Evolutionary conservation across 1,140 invertebrate genomes (phyloP).

Genomic region (Dreissena polymorpha): DNA sequence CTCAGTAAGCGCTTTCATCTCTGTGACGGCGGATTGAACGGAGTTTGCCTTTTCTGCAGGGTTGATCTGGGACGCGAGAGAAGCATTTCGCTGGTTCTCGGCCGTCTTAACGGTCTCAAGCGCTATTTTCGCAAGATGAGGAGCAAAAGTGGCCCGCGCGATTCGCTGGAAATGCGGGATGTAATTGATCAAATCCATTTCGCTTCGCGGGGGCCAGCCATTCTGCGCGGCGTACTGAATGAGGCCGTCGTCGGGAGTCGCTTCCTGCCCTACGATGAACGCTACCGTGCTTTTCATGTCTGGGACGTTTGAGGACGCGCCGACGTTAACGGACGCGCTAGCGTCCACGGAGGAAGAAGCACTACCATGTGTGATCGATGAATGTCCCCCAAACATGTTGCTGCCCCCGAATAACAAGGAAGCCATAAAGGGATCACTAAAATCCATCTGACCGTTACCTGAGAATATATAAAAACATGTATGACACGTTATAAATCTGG

Average conservation of each 20-base stretch:
- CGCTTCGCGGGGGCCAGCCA: neutral
- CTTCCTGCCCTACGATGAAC: constrained; percentile 6
- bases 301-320: neutral
- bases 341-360: neutral
- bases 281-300: neutral
- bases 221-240: neutral
- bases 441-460: neutral
- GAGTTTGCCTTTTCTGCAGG: neutral
- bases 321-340: neutral
- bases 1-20: neutral
- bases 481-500: too few relatives aligned
- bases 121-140: neutral
- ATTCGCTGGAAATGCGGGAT: constrained; percentile 16
- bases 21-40: neutral
- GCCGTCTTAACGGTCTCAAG: neutral
- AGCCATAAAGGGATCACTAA: neutral
- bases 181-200: neutral
- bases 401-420: neutral
- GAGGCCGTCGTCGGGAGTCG: constrained; percentile 4
- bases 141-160: constrained; percentile 2
- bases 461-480: neutral
- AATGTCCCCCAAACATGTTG: neutral
- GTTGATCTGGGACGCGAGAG: neutral
- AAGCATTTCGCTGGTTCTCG: neutral
- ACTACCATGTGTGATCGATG: neutral